These are phyloP conservation scores for Penaeus indicus DNA, from an alignment of 1,140 invertebrate species.

Conservation along the genomic window DNA sequence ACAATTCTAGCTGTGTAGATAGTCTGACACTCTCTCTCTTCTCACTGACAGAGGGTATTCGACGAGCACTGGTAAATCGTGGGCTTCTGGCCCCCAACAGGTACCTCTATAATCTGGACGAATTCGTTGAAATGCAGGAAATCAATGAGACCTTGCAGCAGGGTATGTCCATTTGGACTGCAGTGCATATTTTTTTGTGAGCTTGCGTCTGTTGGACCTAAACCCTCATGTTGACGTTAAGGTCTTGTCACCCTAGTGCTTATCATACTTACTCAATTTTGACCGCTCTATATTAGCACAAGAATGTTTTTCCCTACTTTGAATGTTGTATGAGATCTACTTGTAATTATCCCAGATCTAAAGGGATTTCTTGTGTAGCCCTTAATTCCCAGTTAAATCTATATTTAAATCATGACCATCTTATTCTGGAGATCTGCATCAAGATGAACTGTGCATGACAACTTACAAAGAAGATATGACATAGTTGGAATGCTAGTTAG, in stretches of 20 bases:
- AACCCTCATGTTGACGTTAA: conserved; percentile 31
- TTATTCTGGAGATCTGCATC: no score
- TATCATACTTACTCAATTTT: conserved; percentile 11
- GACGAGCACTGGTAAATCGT: conserved; percentile 60
- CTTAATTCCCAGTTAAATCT: no score
- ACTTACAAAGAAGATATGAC: no score
- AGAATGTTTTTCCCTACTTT: conserved; percentile 3
- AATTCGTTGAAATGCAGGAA: conserved; percentile 64
- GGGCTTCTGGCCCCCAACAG: conserved; percentile 65
- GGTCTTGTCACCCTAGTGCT: conserved; percentile 40
- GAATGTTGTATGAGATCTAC: no score
- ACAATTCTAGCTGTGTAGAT: conserved; percentile 39
- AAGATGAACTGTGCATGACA: no score
- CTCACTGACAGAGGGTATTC: conserved; percentile 64
- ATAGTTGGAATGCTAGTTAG: no score
- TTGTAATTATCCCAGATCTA: no score
- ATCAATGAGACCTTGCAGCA: conserved; percentile 63
- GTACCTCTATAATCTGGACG: conserved; percentile 66
- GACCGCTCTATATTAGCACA: conserved; percentile 17
- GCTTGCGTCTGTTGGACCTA: conserved; percentile 28
- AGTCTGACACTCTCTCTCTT: conserved; percentile 38
- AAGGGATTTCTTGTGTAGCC: no score
- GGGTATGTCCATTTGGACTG: conserved; percentile 59
- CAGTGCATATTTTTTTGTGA: conserved; percentile 35
- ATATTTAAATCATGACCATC: no score